Conservation (phyloP, 2,113 vertebrate genomes). For the Psittacara wagleri region DNA sequence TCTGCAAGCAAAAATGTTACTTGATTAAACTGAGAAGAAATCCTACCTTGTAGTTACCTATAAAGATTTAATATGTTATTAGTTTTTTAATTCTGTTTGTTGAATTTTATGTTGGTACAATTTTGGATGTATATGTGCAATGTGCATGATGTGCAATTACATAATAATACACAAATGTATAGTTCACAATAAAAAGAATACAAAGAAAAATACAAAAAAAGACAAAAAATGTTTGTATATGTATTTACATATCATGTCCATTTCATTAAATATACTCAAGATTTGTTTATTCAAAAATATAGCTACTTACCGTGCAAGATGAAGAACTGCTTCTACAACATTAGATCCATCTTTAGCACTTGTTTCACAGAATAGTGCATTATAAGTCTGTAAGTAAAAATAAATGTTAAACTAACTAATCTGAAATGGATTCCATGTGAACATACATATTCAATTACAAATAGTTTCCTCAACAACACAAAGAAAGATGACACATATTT, state of each 20-base stretch:
- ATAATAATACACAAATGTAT: background rate
- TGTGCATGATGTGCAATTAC: background rate
- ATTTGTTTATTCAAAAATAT: background rate
- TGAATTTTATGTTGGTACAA: background rate
- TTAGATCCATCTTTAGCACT: slow-evolving; percentile 92
- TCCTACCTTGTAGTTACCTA: background rate
- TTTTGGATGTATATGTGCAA: background rate
- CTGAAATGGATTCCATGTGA: background rate
- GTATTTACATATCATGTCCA: background rate
- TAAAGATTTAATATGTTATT: background rate
- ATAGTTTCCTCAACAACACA: background rate
- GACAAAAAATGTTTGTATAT: background rate
- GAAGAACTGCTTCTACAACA: slow-evolving; percentile 89
- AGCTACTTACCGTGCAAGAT: slow-evolving; percentile 85
- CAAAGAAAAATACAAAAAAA: background rate
- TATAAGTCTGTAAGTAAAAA: slow-evolving; percentile 79
- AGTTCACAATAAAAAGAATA: background rate
- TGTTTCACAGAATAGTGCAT: slow-evolving; percentile 90
- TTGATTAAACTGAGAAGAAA: background rate
- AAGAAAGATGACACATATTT: background rate
- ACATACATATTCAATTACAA: background rate
- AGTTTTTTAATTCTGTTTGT: background rate
- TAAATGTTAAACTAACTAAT: background rate
- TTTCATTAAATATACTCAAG: background rate
- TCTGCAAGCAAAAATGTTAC: background rate